These are phyloP conservation scores for Tapera naevia DNA, from an alignment of 2,797 vertebrate genomes.

Conservation along the genomic window DNA sequence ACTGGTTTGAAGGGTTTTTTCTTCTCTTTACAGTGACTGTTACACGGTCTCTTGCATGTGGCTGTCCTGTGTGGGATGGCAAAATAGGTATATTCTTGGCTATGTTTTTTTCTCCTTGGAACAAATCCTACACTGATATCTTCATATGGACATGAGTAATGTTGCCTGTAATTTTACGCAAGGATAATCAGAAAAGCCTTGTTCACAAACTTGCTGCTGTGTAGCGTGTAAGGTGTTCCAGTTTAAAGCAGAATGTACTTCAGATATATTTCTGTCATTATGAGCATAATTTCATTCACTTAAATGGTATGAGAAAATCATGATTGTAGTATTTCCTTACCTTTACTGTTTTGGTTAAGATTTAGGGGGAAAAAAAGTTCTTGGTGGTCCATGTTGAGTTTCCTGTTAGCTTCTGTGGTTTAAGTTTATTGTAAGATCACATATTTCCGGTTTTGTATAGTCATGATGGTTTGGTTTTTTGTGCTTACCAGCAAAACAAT, in stretches of 20 bases:
- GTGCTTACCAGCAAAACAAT: background rate
- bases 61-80: background rate
- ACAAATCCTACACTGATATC: background rate
- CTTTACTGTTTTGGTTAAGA: background rate
- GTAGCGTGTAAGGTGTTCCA: background rate
- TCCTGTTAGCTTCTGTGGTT: conserved; percentile 43
- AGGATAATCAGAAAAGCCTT: background rate
- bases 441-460: background rate
- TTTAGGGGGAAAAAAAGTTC: background rate
- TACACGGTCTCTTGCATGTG: background rate
- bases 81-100: background rate
- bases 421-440: background rate
- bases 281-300: background rate
- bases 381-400: conserved; percentile 17
- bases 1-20: background rate
- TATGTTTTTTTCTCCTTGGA: background rate
- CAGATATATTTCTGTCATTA: background rate
- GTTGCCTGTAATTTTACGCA: background rate
- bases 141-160: background rate
- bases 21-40: background rate
- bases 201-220: background rate
- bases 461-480: background rate
- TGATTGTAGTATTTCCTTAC: background rate
- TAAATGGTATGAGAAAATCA: background rate
- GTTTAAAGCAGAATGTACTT: background rate